A percentile compares a stretch with the other conserved stretches of the same genome.
Evolutionary conservation across 2,797 vertebrate species (phyloP).

Genomic region (Eulemur rubriventer): DNA sequence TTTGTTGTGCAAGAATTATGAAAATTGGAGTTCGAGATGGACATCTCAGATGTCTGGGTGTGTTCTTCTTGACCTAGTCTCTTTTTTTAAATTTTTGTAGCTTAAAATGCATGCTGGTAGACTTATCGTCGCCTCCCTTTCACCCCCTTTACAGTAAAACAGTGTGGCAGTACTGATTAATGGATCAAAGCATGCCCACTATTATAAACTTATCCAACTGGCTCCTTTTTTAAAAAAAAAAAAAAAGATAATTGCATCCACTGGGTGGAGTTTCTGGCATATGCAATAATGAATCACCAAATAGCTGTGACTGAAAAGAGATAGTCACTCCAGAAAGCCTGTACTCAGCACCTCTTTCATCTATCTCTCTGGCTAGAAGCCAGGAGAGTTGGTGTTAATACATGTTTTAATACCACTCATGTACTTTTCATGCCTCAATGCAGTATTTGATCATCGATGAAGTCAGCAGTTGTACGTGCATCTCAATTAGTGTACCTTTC

Average conservation of each 20-base stretch:
- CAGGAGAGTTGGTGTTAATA: not conserved
- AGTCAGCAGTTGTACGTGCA: not conserved
- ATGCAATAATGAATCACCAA: slow-evolving; percentile 50
- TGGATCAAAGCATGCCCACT: not conserved
- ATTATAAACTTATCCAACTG: not conserved
- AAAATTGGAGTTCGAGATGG: not conserved
- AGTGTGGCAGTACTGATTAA: not conserved
- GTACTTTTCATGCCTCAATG: not conserved
- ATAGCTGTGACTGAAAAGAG: slow-evolving; percentile 3
- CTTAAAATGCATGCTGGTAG: not conserved
- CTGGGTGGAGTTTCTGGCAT: slow-evolving; percentile 3
- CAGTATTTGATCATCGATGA: not conserved
- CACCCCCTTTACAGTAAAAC: not conserved
- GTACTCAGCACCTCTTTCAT: not conserved
- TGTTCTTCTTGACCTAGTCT: not conserved
- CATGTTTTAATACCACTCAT: not conserved
- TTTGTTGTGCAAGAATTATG: not conserved
- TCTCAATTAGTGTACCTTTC: not conserved
- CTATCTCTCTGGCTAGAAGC: not conserved
- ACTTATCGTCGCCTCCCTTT: not conserved
- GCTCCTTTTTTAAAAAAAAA: not conserved
- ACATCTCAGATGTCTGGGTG: not conserved
- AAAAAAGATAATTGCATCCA: not conserved
- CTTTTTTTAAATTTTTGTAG: not conserved
- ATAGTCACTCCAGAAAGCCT: slow-evolving; percentile 25